These are phyloP conservation scores for Pocillopora grandis DNA, from an alignment of 92 coral and sea anemone genomes.

Conservation along the genomic window DNA sequence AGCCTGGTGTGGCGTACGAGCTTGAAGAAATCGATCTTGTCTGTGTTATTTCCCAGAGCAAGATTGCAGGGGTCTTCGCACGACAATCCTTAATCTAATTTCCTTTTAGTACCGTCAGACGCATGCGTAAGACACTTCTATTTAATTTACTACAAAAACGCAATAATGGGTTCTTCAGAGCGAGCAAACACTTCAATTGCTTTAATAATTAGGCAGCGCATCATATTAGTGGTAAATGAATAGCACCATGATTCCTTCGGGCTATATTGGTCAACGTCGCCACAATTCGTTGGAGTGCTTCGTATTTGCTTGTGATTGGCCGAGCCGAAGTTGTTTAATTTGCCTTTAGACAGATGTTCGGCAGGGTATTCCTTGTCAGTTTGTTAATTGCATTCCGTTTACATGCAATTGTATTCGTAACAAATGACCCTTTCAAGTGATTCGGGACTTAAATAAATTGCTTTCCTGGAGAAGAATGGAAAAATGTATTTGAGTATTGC, in stretches of 20 bases:
- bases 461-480: conserved; percentile 65
- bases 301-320: conserved; percentile 67
- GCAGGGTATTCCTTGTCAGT: conserved; percentile 73
- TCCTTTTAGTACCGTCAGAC: not conserved
- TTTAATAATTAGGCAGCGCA: conserved; percentile 77
- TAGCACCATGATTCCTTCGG: conserved; percentile 70
- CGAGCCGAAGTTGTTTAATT: conserved; percentile 72
- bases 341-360: conserved; percentile 78
- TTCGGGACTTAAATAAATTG: conserved; percentile 83
- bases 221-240: conserved; percentile 72
- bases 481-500: conserved; percentile 57
- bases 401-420: conserved; percentile 81
- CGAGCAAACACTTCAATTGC: conserved; percentile 87
- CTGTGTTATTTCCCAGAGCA: not conserved
- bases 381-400: conserved; percentile 93
- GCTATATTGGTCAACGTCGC: conserved; percentile 73
- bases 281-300: conserved; percentile 50
- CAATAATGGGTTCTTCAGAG: conserved; percentile 68
- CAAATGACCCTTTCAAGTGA: conserved; percentile 88
- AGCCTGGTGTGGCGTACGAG: conserved; percentile 35
- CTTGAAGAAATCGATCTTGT: conserved; percentile 20
- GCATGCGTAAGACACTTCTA: conserved; percentile 39
- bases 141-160: conserved; percentile 54
- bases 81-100: not conserved
- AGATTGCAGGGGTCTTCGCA: not conserved